phyloP scores from a whole-genome alignment of 2,888 invertebrate species.

The Lasioglossum calceatum region DNA sequence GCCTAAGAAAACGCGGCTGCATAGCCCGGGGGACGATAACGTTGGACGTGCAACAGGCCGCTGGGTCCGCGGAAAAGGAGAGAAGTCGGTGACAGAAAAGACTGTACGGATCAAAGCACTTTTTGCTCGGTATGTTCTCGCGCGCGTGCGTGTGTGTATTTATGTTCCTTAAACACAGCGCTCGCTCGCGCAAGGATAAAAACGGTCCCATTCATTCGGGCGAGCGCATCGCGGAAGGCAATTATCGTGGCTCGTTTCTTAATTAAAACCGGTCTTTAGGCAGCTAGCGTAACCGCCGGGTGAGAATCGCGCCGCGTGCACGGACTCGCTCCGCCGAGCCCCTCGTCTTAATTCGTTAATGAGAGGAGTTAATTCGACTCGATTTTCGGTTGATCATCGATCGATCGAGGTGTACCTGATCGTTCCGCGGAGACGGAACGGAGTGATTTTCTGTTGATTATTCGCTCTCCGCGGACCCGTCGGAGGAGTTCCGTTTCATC shows the following conservation, averaged over 20 bases:
- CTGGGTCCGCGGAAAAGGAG: constrained; percentile 66
- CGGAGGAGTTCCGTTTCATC: constrained; percentile 14
- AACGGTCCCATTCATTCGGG: constrained; percentile 65
- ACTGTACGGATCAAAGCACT: constrained; percentile 69
- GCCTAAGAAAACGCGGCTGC: constrained; percentile 69
- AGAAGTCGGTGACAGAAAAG: constrained; percentile 53
- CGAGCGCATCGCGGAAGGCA: constrained; percentile 62
- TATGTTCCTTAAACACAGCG: constrained; percentile 53
- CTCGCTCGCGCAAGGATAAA: constrained; percentile 53
- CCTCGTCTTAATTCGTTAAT: neutral
- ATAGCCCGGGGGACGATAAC: constrained; percentile 64
- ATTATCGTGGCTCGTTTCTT: constrained; percentile 68
- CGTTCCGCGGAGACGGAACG: neutral
- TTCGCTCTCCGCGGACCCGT: neutral
- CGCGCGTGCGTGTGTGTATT: constrained; percentile 28
- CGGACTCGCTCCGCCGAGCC: neutral
- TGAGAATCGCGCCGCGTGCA: constrained; percentile 28
- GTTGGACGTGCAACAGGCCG: constrained; percentile 72
- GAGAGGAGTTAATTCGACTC: neutral
- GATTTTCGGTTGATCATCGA: neutral
- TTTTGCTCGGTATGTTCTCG: constrained; percentile 63
- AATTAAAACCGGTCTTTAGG: constrained; percentile 61
- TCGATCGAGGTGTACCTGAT: neutral
- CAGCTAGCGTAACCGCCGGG: constrained; percentile 58
- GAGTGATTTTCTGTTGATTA: neutral